These are phyloP conservation scores for Amiota minor DNA, from an alignment of 2,888 invertebrate genomes.

Conservation along the genomic window DNA sequence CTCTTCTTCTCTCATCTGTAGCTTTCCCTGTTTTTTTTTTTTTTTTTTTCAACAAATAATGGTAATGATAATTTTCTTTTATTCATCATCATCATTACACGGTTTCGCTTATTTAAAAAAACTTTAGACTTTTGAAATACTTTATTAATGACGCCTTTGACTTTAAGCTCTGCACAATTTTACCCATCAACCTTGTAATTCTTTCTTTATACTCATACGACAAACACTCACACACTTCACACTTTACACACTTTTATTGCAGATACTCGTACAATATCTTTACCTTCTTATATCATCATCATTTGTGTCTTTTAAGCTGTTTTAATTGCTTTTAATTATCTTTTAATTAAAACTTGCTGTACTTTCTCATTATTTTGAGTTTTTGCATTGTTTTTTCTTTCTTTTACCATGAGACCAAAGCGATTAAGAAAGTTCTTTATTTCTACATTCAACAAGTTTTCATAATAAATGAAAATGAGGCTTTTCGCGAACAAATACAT, in stretches of 20 bases:
- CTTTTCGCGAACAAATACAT: too few species aligned
- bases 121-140: conserved; percentile 1
- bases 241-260: too few species aligned
- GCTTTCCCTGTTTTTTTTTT: too few species aligned
- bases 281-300: neutral
- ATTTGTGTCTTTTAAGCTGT: neutral
- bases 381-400: too few species aligned
- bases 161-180: neutral
- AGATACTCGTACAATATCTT: neutral
- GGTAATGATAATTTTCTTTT: too few species aligned
- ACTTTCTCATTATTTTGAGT: too few species aligned
- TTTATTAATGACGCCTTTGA: conserved; percentile 29
- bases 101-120: neutral
- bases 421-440: conserved; percentile 5
- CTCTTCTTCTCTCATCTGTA: too few species aligned
- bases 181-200: too few species aligned
- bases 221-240: too few species aligned
- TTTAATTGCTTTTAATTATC: conserved; percentile 27
- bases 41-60: too few species aligned
- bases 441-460: conserved; percentile 18
- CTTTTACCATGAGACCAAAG: conserved; percentile 3
- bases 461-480: neutral
- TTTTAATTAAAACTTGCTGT: conserved; percentile 22
- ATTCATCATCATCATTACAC: too few species aligned
- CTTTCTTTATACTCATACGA: too few species aligned